Base-by-base conservation (phyloP, 2,888 invertebrate genomes). In the Sclerodermus sp. region DNA sequence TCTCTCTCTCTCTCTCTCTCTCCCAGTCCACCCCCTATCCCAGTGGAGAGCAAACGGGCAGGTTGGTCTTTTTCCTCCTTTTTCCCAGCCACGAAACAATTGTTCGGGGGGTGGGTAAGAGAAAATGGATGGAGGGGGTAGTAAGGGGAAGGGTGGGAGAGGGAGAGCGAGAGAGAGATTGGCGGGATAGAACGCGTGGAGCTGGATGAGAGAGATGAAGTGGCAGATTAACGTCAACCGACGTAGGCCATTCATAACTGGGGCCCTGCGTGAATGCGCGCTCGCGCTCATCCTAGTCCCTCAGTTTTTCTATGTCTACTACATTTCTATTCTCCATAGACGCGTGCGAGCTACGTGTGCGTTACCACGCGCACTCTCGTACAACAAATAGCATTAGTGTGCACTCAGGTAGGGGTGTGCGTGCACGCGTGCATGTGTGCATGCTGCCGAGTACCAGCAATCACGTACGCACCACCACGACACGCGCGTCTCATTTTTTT, bases 161-260 rank as follows among this genome's bases (percentile, higher is more conserved):
- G 29, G 45, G 31, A 52, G 54, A 51, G 38, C 32, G 46, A 55
- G 42, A 49, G 51, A 48, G 64, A 55, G 57, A 60, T 55, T 58
- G 62, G 53, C 45, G 50, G 45, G 53, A 51, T 44, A 53, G 47
- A 53, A 51, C 45, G 57, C 53, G 53, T 49, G 50, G 47, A 54
- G 55, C 51, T 64, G 62, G 62, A 62, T 60, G 62, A 60, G 62
- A 60, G 62, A 60, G 62, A 62, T 60, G 60, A 62, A 66, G 66
- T 66, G 66, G 64, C 62, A 66, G 66, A 66, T 66, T 66, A 66
- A 66, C 66, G 66, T 66, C 64, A 64, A 62, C 66, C 64, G 66
- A 64, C 66, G 64, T 66, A 53, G 66, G 53, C 66, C 66, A 66
- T 66, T 66, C 66, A 66, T 66, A 66, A 66, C 64, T 55, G 64